Evolutionary conservation across 2,797 vertebrate genomes (phyloP), one percentile per base, ranked within the genome.

Genomic region (Lepidocolaptes lacrymiger): DNA sequence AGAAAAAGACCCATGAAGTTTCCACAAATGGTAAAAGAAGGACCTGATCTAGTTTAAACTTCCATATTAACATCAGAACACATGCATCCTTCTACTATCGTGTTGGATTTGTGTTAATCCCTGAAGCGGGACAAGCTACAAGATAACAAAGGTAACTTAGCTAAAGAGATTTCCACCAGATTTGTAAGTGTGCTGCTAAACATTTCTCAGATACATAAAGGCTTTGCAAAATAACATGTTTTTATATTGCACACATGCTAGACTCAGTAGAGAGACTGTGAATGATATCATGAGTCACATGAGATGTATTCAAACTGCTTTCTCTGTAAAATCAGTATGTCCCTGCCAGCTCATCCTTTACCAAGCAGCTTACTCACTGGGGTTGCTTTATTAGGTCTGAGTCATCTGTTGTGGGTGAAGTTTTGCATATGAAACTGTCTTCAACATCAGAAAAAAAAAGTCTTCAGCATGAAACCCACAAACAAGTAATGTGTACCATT

Each of bases 321-420:
- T 95, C 63, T 91, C 39, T 90, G n/a, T 32, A 79, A 76, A 88
- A 49, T 63, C 75, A 80, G 14, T 12, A n/a, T 61, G 34, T 32
- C 36, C 68, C 64, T 89, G 69, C 43, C 64, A 85, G 63, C 36
- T 83, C 8, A 18, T 67, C 49, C 13, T 74, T 75, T 72, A 87
- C 68, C 82, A 85, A 76, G 58, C 66, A 91, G 78, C 79, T 77
- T 92, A 61, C 74, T 76, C 83, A 32, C 26, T 5, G 73, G 89
- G 73, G 24, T 82, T 95, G 68, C 81, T 96, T 93, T 96, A 44
- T 94, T 80, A 91, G 68, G 72, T 96, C 92, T 97, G 95, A 97
- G 66, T 97, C 91, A 97, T 89, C 84, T 91, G 30, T 89, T 95
- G 94, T 79, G 84, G 82, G 93, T 93, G 88, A 97, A 93, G 32